phyloP scores from a whole-genome alignment of 2,888 invertebrate species.

The Epirrhoe alternata region DNA sequence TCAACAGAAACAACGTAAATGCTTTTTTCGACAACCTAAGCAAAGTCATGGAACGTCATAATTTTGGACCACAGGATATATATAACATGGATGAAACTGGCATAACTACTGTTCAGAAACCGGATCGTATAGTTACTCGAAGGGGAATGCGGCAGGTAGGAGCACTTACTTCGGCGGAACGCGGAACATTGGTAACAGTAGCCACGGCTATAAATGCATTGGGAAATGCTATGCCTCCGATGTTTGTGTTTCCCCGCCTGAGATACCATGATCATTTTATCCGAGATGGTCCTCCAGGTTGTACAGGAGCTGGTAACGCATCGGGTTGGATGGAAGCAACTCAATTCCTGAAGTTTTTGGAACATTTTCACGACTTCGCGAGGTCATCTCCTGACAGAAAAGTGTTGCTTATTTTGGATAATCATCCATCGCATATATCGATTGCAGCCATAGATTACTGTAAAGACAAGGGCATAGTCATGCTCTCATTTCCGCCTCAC shows the following conservation, averaged over 20 bases:
- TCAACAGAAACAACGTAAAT: constrained; percentile 4
- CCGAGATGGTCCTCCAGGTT: constrained; percentile 43
- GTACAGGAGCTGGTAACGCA: constrained; percentile 43
- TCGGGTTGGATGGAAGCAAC: constrained; percentile 50
- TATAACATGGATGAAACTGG: constrained; percentile 42
- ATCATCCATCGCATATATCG: constrained; percentile 48
- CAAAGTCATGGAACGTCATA: constrained; percentile 1
- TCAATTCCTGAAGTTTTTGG: constrained; percentile 46
- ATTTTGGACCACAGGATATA: constrained; percentile 2
- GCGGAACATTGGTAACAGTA: constrained; percentile 55
- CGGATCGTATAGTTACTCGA: constrained; percentile 40
- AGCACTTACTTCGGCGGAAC: too few species aligned
- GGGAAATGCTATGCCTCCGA: constrained; percentile 50
- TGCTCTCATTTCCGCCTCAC: constrained; percentile 51
- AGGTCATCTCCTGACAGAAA: constrained; percentile 37
- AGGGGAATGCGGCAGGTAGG: constrained; percentile 50
- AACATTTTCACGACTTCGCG: constrained; percentile 46
- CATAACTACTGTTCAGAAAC: constrained; percentile 45
- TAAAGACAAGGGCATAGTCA: constrained; percentile 44
- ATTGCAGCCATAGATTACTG: constrained; percentile 31
- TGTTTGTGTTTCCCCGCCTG: constrained; percentile 50
- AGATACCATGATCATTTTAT: constrained; percentile 47
- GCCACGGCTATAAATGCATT: constrained; percentile 51
- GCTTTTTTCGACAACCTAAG: constrained; percentile 3
- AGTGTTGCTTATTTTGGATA: constrained; percentile 48